Evolutionary conservation across 2,113 vertebrate species (phyloP).

Genomic region (Forbesichthys papilliferus): DNA sequence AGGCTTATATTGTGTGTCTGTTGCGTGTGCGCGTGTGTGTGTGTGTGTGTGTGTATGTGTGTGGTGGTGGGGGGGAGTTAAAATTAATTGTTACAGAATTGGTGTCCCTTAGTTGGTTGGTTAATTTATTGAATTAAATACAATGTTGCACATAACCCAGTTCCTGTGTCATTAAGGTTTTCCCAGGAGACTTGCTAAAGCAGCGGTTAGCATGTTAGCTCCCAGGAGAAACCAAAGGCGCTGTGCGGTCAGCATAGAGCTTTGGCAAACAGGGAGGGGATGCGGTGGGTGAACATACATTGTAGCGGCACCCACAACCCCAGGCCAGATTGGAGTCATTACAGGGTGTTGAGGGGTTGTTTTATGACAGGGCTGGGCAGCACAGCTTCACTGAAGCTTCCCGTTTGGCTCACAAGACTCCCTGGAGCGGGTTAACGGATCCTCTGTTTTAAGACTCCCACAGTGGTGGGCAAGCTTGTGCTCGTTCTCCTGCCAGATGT

Average conservation of each 20-base stretch:
- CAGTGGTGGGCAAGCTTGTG: no score
- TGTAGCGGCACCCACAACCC: slow-evolving; percentile 59
- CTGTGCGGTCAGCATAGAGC: slow-evolving; percentile 54
- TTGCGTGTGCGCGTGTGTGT: no score
- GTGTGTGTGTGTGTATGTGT: no score
- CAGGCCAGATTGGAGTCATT: slow-evolving; percentile 67
- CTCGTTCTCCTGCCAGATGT: no score
- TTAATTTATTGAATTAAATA: background rate
- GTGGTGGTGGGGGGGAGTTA: no score
- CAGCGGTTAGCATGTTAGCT: slow-evolving; percentile 35
- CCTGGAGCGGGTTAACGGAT: slow-evolving; percentile 25
- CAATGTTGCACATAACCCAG: background rate
- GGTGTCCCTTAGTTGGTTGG: no score
- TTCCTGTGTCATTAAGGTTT: slow-evolving; percentile 14
- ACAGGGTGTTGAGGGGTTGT: slow-evolving; percentile 61
- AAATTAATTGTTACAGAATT: no score
- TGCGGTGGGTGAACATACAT: slow-evolving; percentile 52
- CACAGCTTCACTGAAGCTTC: slow-evolving; percentile 46
- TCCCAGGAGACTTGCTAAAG: slow-evolving; percentile 26
- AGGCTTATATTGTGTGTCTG: no score
- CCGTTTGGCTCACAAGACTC: slow-evolving; percentile 39
- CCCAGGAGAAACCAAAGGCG: slow-evolving; percentile 33
- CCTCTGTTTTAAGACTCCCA: slow-evolving; percentile 16
- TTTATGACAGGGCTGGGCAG: slow-evolving; percentile 63
- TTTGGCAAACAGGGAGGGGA: slow-evolving; percentile 52